Evolutionary conservation across 2,888 invertebrate genomes (phyloP), one percentile per base, ranked within the genome.

Genomic region (Thumatha senex): DNA sequence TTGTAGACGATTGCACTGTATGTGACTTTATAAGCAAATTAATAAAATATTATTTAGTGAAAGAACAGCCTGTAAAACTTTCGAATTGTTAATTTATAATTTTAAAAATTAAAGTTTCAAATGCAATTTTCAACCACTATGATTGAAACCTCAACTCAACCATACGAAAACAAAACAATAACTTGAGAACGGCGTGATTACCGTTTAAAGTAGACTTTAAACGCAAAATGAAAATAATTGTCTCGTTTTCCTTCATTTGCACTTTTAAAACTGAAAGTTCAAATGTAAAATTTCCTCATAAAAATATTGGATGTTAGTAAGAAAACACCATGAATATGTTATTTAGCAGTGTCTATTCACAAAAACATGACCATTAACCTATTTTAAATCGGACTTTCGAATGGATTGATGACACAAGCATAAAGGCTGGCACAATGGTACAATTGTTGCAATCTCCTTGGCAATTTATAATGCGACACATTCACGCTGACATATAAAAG

Each of bases 361-460:
- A 80, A 83, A 84, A 84, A 81, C 78, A 75, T 61, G 66, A 68
- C 72, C 80, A 78, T 84, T 87, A 86, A 82, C 87, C 87, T 80
- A 88, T 83, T 86, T 86, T 84, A 83, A 83, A 87, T 86, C 76
- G 82, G 76, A 82, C 78, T 86, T 84, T 80, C 76, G 74, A 78
- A 84, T 74, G 78, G 78, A 81, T 76, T 76, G 78, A 80, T 85
- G 85, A 84, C 80, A 79, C 73, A 77, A 80, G 73, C 64, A 71
- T 68, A 70, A 72, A 79, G 75, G 76, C 82, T 81, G 84, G 82
- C 82, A 80, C 78, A 76, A 78, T 75, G 67, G 72, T 68, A 74
- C 72, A 72, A 72, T 74, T 74, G 68, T 71, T 72, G 67, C 72
- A 72, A 77, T 73, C 74, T 74, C 56, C 65, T 74, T 70, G 69